A percentile compares a stretch with the other conserved stretches of the same genome.
These are phyloP conservation scores for Tyria jacobaeae DNA, from an alignment of 2,888 invertebrate species.

Conservation along the genomic window DNA sequence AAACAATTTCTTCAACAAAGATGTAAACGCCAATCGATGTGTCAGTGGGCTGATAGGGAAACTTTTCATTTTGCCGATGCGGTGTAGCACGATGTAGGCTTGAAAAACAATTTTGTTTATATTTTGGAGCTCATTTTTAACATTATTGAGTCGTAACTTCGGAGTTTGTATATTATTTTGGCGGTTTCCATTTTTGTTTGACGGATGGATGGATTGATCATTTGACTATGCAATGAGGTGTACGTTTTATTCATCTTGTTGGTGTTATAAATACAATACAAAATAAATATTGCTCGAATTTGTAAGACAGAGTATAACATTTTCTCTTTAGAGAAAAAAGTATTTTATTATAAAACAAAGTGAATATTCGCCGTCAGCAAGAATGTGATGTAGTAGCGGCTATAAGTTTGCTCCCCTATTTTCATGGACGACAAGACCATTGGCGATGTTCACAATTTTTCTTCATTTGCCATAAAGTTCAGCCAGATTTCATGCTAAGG, in stretches of 20 bases:
- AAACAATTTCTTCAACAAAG: conserved; percentile 79
- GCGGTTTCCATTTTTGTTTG: conserved; percentile 60
- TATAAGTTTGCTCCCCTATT: conserved; percentile 52
- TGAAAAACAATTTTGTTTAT: conserved; percentile 81
- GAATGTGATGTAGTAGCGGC: conserved; percentile 54
- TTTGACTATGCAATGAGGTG: conserved; percentile 37
- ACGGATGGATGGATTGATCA: conserved; percentile 59
- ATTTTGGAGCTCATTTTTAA: conserved; percentile 79
- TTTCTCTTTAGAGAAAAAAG: conserved; percentile 37
- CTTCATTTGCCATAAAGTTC: conserved; percentile 58
- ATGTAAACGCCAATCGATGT: conserved; percentile 84
- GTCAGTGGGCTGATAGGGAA: conserved; percentile 82
- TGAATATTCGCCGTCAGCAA: conserved; percentile 53
- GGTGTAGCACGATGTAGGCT: conserved; percentile 70
- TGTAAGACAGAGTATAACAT: conserved; percentile 30
- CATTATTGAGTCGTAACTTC: conserved; percentile 78
- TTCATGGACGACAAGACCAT: conserved; percentile 52
- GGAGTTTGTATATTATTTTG: conserved; percentile 62
- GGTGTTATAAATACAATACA: conserved; percentile 1
- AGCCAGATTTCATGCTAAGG: conserved; percentile 47
- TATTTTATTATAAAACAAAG: conserved; percentile 53
- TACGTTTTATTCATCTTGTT: conserved; percentile 13
- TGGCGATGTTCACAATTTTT: conserved; percentile 50
- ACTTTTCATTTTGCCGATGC: conserved; percentile 83
- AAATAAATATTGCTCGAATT: conserved; percentile 9